Evolutionary conservation across 2,113 vertebrate species (phyloP).

Genomic region (Phodopus roborovskii): DNA sequence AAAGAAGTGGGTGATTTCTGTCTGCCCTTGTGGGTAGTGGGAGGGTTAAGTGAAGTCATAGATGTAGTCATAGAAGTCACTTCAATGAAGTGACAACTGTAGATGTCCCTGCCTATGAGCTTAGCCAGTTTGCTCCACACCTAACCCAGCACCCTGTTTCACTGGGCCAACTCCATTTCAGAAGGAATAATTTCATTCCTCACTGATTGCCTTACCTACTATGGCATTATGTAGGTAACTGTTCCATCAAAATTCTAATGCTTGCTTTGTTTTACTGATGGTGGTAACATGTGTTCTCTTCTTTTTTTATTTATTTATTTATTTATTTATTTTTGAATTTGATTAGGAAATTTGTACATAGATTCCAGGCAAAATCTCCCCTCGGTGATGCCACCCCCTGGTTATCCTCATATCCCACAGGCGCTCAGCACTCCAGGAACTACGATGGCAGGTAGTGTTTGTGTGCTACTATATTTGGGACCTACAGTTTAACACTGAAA

Average conservation of each 20-base stretch:
- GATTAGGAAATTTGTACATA: constrained; percentile 91
- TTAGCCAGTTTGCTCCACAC: not conserved
- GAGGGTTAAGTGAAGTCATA: constrained; percentile 36
- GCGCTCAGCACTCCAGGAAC: constrained; percentile 89
- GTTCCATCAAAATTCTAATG: constrained; percentile 44
- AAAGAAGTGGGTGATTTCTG: not conserved
- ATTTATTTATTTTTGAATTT: constrained; percentile 75
- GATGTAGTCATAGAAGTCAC: constrained; percentile 25
- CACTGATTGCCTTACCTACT: not conserved
- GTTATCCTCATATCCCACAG: constrained; percentile 90
- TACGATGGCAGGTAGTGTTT: constrained; percentile 87
- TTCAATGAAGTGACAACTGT: not conserved
- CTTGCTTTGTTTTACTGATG: constrained; percentile 60
- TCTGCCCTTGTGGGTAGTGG: not conserved
- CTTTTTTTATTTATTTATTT: constrained; percentile 66
- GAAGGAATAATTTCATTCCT: not conserved
- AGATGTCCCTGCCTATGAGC: not conserved
- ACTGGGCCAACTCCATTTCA: not conserved
- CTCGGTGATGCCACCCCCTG: constrained; percentile 91
- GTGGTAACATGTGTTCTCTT: constrained; percentile 49
- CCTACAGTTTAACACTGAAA: constrained; percentile 3
- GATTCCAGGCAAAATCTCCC: constrained; percentile 92
- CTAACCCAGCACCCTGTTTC: not conserved
- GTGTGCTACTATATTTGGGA: not conserved
- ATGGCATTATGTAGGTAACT: constrained; percentile 16